Evolutionary conservation across 1,140 invertebrate species (phyloP).

Genomic region (Agrypnia vestita): DNA sequence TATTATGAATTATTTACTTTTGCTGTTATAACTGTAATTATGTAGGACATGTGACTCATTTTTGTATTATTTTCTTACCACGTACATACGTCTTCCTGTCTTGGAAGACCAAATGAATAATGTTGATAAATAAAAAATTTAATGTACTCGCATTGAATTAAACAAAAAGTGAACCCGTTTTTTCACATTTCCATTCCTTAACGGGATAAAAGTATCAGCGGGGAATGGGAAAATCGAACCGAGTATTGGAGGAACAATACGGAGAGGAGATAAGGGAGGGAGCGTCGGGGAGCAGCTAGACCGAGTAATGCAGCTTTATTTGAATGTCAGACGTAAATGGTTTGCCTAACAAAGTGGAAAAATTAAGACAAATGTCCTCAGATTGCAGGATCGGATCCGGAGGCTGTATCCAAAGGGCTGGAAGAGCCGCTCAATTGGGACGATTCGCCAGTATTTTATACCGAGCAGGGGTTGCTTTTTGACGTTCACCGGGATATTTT

Average conservation of each 20-base stretch:
- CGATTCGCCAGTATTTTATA: neutral
- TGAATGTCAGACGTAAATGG: conserved; percentile 61
- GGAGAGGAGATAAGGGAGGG: conserved; percentile 30
- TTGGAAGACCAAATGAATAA: too few relatives aligned
- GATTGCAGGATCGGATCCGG: conserved; percentile 28
- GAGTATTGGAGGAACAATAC: conserved; percentile 30
- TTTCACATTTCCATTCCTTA: neutral
- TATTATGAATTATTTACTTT: too few relatives aligned
- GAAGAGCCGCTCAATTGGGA: neutral
- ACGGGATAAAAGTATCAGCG: conserved; percentile 26
- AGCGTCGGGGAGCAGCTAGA: conserved; percentile 11
- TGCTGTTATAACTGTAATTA: too few relatives aligned
- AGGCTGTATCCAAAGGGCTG: too few relatives aligned
- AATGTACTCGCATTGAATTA: too few relatives aligned
- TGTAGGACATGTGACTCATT: too few relatives aligned
- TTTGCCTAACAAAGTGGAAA: conserved; percentile 59
- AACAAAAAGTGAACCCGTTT: neutral
- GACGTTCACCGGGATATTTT: neutral
- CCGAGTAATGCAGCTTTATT: conserved; percentile 58
- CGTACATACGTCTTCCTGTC: too few relatives aligned
- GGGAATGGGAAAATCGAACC: conserved; percentile 28
- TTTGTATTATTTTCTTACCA: too few relatives aligned
- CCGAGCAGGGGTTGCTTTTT: neutral
- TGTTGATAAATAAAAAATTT: too few relatives aligned
- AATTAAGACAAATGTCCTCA: conserved; percentile 59